Evolutionary conservation across 2,888 invertebrate genomes (phyloP).

Genomic region (Melanophora roralis): DNA sequence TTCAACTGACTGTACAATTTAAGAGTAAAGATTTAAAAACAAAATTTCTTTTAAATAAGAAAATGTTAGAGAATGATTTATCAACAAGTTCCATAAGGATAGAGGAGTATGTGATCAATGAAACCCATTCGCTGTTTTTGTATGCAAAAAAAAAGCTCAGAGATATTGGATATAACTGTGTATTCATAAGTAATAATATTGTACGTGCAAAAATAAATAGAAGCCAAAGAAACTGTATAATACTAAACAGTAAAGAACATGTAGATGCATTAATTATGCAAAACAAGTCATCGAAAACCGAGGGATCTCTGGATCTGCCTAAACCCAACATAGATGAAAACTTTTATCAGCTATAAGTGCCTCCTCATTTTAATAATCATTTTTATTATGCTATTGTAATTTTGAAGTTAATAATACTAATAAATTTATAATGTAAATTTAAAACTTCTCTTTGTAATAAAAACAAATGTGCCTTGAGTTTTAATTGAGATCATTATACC

Average conservation of each 20-base stretch:
- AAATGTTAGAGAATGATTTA: neutral
- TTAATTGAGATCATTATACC: no score
- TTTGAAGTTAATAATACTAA: no score
- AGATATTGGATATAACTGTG: constrained; percentile 4
- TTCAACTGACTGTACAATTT: constrained; percentile 40
- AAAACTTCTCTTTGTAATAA: no score
- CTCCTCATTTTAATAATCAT: neutral
- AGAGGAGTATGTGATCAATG: constrained; percentile 1
- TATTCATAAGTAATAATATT: constrained; percentile 44
- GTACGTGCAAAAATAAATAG: constrained; percentile 34
- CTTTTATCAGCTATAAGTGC: neutral
- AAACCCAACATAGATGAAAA: neutral
- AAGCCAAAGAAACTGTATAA: neutral
- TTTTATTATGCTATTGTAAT: no score
- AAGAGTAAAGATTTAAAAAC: constrained; percentile 16
- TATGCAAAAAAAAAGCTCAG: constrained; percentile 43
- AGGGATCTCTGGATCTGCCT: no score
- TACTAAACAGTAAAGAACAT: constrained; percentile 14
- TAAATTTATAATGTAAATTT: no score
- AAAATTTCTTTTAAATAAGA: constrained; percentile 41
- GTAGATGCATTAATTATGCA: constrained; percentile 26
- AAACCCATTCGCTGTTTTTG: constrained; percentile 18
- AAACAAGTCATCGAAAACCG: neutral
- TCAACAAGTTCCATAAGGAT: neutral
- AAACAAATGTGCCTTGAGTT: no score